Evolutionary conservation across 2,113 vertebrate species (phyloP).

Genomic region (Microcebus ravelobensis): DNA sequence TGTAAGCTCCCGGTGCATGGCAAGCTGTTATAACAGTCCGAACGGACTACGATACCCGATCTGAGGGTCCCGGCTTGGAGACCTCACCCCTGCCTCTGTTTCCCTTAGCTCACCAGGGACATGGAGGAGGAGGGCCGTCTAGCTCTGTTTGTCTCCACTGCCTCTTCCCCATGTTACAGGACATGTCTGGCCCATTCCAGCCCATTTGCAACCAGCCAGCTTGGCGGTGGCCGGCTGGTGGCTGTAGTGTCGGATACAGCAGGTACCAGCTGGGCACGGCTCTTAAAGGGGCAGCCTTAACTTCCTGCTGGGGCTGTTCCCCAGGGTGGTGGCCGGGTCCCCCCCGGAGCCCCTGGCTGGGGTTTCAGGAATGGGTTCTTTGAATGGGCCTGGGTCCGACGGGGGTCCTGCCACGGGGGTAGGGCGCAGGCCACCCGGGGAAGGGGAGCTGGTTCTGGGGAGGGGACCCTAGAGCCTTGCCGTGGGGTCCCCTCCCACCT

Average conservation of each 20-base stretch:
- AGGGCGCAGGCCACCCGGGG: background rate
- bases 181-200: background rate
- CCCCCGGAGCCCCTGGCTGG: background rate
- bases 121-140: background rate
- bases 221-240: background rate
- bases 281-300: background rate
- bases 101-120: background rate
- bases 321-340: background rate
- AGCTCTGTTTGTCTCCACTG: background rate
- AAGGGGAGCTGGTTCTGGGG: background rate
- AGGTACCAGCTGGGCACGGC: background rate
- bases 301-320: background rate
- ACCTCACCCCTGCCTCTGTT: background rate
- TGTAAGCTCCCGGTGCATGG: background rate
- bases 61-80: background rate
- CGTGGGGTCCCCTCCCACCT: background rate
- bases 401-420: background rate
- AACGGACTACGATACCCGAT: background rate
- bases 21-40: background rate
- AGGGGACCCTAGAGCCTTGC: background rate
- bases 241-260: background rate
- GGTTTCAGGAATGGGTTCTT: background rate
- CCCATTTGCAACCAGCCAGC: too few relatives aligned
- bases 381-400: background rate
- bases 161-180: background rate